These are phyloP conservation scores for Agonopterix arenella DNA, from an alignment of 2,888 invertebrate species.

Conservation along the genomic window DNA sequence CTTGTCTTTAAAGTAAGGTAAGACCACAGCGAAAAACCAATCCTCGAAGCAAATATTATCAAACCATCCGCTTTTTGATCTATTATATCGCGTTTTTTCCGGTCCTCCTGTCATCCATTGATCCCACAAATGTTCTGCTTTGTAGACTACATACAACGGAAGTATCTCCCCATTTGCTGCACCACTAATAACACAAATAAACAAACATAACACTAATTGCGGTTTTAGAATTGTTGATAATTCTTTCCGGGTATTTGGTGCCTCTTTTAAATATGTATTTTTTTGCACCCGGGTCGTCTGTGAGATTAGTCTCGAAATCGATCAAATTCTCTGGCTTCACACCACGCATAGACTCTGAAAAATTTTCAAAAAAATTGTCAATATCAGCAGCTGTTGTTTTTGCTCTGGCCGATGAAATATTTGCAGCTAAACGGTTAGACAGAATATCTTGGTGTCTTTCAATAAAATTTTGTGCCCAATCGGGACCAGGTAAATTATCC, in stretches of 20 bases:
- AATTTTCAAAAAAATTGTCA: conserved; percentile 12
- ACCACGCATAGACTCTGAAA: conserved; percentile 11
- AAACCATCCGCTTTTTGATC: neutral
- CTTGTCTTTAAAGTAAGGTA: neutral
- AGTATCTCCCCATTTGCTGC: conserved; percentile 1
- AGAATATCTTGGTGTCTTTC: conserved; percentile 14
- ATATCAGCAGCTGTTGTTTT: conserved; percentile 12
- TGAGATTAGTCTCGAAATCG: conserved; percentile 19
- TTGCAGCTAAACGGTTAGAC: conserved; percentile 13
- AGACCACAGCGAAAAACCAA: neutral
- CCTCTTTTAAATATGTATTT: conserved; percentile 25
- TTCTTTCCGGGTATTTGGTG: conserved; percentile 9
- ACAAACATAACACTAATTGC: conserved; percentile 3
- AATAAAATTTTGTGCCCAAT: conserved; percentile 15
- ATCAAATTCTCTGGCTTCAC: conserved; percentile 13
- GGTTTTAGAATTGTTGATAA: conserved; percentile 6
- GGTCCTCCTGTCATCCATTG: neutral
- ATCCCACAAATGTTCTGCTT: neutral
- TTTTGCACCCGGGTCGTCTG: conserved; percentile 13
- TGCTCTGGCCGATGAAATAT: conserved; percentile 16
- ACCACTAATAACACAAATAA: no score
- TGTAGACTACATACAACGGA: conserved; percentile 3
- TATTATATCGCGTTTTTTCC: neutral
- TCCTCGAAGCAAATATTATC: neutral
- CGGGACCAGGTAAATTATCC: conserved; percentile 18